phyloP scores from a whole-genome alignment of 2,888 invertebrate species.

The Lasioglossum morio region DNA sequence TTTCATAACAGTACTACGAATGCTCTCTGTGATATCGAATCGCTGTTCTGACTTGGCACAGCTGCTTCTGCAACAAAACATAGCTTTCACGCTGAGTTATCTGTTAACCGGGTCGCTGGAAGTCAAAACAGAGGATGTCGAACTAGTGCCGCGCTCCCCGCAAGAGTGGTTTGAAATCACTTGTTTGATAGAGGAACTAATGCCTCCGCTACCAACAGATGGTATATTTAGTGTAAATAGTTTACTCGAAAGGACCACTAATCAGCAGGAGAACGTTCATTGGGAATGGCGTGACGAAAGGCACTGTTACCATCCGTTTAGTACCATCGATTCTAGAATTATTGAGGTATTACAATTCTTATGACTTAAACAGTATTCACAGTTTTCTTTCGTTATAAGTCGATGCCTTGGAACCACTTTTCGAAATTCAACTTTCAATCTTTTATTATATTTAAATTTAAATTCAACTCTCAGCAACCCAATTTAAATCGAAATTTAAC shows the following conservation, averaged over 20 bases:
- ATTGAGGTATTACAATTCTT: conserved; percentile 89
- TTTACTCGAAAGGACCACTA: conserved; percentile 91
- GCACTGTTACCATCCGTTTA: conserved; percentile 95
- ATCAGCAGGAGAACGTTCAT: conserved; percentile 90
- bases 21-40: conserved; percentile 98
- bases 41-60: conserved; percentile 98
- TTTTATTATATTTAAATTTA: too few species aligned
- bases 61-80: conserved; percentile 96
- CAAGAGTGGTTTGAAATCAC: conserved; percentile 99
- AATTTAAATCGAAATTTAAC: too few species aligned
- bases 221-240: conserved; percentile 98
- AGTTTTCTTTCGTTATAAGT: neutral
- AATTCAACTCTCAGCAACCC: too few species aligned
- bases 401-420: too few species aligned
- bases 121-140: conserved; percentile 88
- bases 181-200: conserved; percentile 97
- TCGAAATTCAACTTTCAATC: too few species aligned
- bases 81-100: conserved; percentile 97
- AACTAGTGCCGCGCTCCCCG: conserved; percentile 95
- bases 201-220: conserved; percentile 97
- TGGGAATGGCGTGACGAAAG: conserved; percentile 99
- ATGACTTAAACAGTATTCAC: neutral
- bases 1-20: conserved; percentile 97
- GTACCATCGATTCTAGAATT: conserved; percentile 96
- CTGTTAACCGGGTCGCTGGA: conserved; percentile 95